Evolutionary conservation across 2,113 vertebrate genomes (phyloP).

Genomic region (Corapipo altera): DNA sequence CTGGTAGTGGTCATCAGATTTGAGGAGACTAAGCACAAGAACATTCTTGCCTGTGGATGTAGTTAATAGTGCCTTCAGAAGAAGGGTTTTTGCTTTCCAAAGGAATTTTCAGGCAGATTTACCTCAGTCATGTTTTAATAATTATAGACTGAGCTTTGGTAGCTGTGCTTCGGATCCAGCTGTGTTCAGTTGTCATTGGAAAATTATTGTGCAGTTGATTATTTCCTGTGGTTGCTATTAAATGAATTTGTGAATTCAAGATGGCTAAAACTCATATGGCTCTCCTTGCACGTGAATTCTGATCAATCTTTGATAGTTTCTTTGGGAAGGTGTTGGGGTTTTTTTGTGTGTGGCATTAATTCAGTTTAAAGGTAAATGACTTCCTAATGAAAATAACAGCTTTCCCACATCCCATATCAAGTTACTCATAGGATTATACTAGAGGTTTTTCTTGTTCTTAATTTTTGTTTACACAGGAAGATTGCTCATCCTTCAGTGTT

Average conservation of each 20-base stretch:
- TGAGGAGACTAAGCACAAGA: neutral
- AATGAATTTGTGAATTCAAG: neutral
- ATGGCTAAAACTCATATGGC: neutral
- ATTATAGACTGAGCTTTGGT: neutral
- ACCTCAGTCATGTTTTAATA: neutral
- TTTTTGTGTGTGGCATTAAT: neutral
- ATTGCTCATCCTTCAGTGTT: neutral
- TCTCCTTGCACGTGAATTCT: neutral
- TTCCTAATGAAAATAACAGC: neutral
- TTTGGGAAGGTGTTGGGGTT: neutral
- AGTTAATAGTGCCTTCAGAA: neutral
- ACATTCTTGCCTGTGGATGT: neutral
- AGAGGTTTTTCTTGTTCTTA: conserved; percentile 19
- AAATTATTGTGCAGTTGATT: neutral
- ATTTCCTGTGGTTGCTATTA: neutral
- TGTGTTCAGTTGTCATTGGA: neutral
- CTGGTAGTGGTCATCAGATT: neutral
- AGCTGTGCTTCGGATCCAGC: neutral
- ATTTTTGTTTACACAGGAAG: neutral
- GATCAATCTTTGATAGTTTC: neutral
- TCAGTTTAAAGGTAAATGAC: neutral
- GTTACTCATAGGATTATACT: neutral
- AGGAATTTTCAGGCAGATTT: neutral
- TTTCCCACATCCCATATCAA: neutral
- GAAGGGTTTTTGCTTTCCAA: neutral